Evolutionary conservation across 2,797 vertebrate species (phyloP).

Genomic region (Centropyge bicolor): DNA sequence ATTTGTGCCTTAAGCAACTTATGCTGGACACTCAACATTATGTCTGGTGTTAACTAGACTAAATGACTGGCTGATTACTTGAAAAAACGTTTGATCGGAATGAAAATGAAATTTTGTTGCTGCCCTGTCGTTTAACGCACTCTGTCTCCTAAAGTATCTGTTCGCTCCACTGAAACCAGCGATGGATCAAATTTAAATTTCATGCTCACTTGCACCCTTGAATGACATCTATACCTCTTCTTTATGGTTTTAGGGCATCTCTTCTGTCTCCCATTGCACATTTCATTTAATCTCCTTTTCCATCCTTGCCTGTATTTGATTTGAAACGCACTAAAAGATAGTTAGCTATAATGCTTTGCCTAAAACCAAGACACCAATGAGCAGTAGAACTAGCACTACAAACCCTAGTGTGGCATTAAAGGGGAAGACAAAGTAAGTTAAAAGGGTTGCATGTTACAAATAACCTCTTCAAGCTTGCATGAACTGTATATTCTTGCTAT

Average conservation of each 20-base stretch:
- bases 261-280: not conserved
- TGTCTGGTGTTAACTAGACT: not conserved
- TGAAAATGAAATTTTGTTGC: conserved; percentile 16
- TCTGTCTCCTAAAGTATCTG: conserved; percentile 10
- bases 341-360: not conserved
- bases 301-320: not conserved
- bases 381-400: no score
- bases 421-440: not conserved
- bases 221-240: conserved; percentile 35
- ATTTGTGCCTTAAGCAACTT: not conserved
- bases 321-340: not conserved
- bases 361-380: not conserved
- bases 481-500: not conserved
- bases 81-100: not conserved
- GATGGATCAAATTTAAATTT: conserved; percentile 51
- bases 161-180: not conserved
- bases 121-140: not conserved
- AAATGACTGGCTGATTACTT: conserved; percentile 4
- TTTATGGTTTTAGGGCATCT: conserved; percentile 2
- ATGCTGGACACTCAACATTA: not conserved
- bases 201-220: conserved; percentile 39
- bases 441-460: not conserved
- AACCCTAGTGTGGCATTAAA: not conserved
- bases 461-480: not conserved
- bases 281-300: conserved; percentile 4